phyloP scores from a whole-genome alignment of 1,140 invertebrate species.

The Micrasema minimum region DNA sequence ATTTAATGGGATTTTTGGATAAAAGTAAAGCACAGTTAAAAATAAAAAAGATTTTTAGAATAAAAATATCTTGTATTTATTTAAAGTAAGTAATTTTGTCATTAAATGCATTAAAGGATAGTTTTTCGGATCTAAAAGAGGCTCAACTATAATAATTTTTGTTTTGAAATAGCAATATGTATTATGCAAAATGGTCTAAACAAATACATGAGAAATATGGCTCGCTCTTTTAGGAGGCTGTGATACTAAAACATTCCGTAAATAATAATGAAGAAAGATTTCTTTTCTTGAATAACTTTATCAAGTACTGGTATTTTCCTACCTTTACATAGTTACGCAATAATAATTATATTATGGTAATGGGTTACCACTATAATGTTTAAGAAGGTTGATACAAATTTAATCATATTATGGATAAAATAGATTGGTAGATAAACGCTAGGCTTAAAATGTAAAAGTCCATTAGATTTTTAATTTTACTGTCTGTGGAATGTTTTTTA shows the following conservation, averaged over 20 bases:
- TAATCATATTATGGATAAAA: not conserved
- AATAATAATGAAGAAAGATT: conserved; percentile 20
- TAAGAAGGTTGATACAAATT: not conserved
- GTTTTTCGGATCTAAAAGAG: no score
- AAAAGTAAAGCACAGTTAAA: no score
- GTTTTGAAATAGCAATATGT: no score
- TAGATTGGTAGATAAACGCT: conserved; percentile 1
- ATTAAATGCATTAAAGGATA: no score
- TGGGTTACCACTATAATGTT: conserved; percentile 4
- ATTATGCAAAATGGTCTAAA: no score
- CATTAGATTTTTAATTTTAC: conserved; percentile 5
- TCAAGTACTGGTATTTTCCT: not conserved
- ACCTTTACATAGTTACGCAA: not conserved
- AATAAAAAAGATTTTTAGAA: no score
- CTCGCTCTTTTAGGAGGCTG: conserved; percentile 52
- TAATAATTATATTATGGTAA: conserved; percentile 10
- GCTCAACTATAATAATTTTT: no score
- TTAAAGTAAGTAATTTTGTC: no score
- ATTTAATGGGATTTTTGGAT: no score
- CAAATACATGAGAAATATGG: no score
- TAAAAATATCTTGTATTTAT: no score
- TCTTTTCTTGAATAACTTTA: not conserved
- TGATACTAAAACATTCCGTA: conserved; percentile 46
- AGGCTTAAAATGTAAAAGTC: conserved; percentile 5
- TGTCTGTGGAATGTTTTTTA: no score